These are phyloP conservation scores for Holotrichia oblita DNA, from an alignment of 1,140 invertebrate genomes.

Conservation along the genomic window DNA sequence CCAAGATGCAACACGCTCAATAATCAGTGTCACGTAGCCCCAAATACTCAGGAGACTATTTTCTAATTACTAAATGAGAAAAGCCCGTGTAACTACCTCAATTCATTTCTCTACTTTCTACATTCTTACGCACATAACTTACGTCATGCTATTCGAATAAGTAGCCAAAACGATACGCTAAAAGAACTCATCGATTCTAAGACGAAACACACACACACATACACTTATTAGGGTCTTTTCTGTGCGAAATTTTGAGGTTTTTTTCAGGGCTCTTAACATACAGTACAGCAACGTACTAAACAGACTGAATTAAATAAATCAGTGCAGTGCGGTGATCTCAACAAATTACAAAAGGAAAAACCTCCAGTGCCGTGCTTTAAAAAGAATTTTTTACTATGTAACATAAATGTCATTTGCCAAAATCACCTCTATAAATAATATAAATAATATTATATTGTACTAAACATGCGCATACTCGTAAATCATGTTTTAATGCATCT, in stretches of 20 bases:
- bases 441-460: conserved; percentile 35
- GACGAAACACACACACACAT: not conserved
- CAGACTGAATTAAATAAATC: conserved; percentile 23
- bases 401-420: conserved; percentile 63
- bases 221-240: conserved; percentile 13
- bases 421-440: conserved; percentile 54
- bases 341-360: conserved; percentile 39
- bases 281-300: conserved; percentile 17
- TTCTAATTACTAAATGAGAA: not conserved
- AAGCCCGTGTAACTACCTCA: conserved; percentile 37
- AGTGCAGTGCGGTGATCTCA: conserved; percentile 54
- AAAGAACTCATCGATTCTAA: conserved; percentile 7
- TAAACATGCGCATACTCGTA: conserved; percentile 38
- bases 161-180: conserved; percentile 6
- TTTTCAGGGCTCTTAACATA: conserved; percentile 30
- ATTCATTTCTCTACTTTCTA: conserved; percentile 23
- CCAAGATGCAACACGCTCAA: conserved; percentile 65
- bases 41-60: conserved; percentile 40
- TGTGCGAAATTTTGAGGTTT: conserved; percentile 38
- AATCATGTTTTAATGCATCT: conserved; percentile 37
- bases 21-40: conserved; percentile 71
- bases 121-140: conserved; percentile 1
- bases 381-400: conserved; percentile 60
- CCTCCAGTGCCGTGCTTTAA: conserved; percentile 48
- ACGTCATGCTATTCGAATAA: conserved; percentile 4